A percentile compares a stretch with the other conserved stretches of the same genome.
Conservation (phyloP, 2,113 vertebrate species). For the Peromyscus californicus region DNA sequence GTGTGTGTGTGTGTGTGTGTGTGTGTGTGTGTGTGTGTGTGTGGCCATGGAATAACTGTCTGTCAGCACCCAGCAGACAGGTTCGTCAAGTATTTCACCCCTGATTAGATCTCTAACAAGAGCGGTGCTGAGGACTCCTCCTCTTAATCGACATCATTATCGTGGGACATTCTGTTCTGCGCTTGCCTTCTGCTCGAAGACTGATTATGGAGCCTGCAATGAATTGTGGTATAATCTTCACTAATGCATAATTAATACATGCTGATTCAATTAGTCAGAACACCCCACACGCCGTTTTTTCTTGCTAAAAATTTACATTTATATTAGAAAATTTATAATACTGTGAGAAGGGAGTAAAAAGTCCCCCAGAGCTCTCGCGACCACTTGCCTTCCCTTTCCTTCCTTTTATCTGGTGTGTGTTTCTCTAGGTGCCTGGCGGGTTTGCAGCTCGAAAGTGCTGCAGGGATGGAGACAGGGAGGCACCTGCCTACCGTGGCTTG, state of each 20-base stretch:
- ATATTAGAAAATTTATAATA: constrained; percentile 77
- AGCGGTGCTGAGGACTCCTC: neutral
- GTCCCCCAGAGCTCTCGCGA: neutral
- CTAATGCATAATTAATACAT: constrained; percentile 74
- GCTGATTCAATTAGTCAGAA: constrained; percentile 71
- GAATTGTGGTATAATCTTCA: constrained; percentile 76
- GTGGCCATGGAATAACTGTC: constrained; percentile 26
- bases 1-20: too few relatives aligned
- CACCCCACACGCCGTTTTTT: neutral
- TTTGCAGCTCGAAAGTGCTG: neutral
- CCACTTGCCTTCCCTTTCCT: constrained; percentile 48
- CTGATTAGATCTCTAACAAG: constrained; percentile 65
- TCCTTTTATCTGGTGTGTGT: neutral
- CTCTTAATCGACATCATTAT: constrained; percentile 55
- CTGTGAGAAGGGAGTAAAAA: constrained; percentile 43
- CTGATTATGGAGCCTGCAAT: constrained; percentile 44
- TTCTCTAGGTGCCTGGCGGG: neutral
- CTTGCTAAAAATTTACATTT: constrained; percentile 75
- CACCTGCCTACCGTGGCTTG: too few relatives aligned
- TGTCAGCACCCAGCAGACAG: neutral
- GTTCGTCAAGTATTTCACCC: constrained; percentile 43
- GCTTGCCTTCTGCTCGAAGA: constrained; percentile 29
- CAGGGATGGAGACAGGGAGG: too few relatives aligned
- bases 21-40: rapidly evolving
- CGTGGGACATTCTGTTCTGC: constrained; percentile 43